Percentiles rank a stretch among this genome's conserved stretches.
Evolutionary conservation across 2,888 invertebrate genomes (phyloP).

Genomic region (Troides helena): DNA sequence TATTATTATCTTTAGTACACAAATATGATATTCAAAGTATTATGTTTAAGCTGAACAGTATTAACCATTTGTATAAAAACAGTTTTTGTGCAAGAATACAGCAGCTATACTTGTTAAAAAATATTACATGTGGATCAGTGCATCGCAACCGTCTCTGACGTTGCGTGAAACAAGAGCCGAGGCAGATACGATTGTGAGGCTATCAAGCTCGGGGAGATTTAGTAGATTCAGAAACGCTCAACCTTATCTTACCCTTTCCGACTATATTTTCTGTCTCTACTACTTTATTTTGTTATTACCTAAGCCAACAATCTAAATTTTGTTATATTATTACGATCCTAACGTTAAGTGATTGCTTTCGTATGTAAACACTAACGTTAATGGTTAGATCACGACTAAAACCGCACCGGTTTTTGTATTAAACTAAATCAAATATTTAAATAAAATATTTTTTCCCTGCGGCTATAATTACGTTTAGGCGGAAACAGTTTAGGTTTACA

Average conservation of each 20-base stretch:
- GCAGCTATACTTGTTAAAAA: slow-evolving; percentile 26
- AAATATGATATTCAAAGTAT: too few relatives aligned
- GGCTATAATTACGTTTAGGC: too few relatives aligned
- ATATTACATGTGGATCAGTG: slow-evolving; percentile 42
- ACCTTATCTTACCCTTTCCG: slow-evolving; percentile 56
- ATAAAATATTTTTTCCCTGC: too few relatives aligned
- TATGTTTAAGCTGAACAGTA: not conserved
- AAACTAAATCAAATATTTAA: too few relatives aligned
- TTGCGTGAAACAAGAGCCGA: slow-evolving; percentile 65
- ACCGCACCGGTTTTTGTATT: not conserved
- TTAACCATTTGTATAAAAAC: not conserved
- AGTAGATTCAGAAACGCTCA: slow-evolving; percentile 59
- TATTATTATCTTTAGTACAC: too few relatives aligned
- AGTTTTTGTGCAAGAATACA: slow-evolving; percentile 5
- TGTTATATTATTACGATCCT: not conserved
- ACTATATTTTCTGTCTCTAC: not conserved
- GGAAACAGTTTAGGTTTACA: too few relatives aligned
- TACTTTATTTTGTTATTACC: not conserved
- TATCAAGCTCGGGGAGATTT: slow-evolving; percentile 59
- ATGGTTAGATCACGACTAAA: not conserved
- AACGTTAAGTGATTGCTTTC: not conserved
- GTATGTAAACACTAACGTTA: not conserved
- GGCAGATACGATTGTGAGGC: slow-evolving; percentile 55
- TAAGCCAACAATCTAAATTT: not conserved
- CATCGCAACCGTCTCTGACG: slow-evolving; percentile 55